Conservation (phyloP, 2,797 vertebrate genomes). For the Chrysolophus pictus region DNA sequence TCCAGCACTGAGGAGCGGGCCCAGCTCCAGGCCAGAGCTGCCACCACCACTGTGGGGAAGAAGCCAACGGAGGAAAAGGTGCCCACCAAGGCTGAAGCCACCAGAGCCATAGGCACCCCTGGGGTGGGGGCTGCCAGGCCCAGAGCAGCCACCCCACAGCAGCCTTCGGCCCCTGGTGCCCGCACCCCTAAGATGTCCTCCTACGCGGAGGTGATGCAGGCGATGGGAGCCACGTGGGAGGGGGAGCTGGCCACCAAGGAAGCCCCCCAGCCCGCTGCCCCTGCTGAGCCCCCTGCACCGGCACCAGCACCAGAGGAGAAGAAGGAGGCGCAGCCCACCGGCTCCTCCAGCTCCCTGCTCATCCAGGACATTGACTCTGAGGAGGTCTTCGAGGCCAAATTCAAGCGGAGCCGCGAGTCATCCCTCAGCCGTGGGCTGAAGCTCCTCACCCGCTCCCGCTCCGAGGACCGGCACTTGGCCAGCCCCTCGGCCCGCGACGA, state of each 20-base stretch:
- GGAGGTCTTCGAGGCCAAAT: conserved; percentile 94
- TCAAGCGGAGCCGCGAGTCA: conserved; percentile 91
- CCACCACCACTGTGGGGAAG: background rate
- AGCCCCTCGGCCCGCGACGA: conserved; percentile 79
- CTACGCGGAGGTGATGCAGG: conserved; percentile 94
- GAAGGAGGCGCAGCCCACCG: conserved; percentile 9
- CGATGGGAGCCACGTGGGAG: conserved; percentile 80
- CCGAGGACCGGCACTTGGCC: conserved; percentile 86
- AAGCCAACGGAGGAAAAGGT: conserved; percentile 26
- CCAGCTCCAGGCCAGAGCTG: background rate
- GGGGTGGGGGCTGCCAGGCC: background rate
- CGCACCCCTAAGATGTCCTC: conserved; percentile 79
- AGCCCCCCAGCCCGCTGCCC: background rate
- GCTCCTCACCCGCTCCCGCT: conserved; percentile 89
- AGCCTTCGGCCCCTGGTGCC: background rate
- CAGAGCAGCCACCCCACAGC: background rate
- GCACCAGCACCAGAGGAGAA: background rate
- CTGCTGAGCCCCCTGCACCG: accelerated
- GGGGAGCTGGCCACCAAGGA: conserved; percentile 1
- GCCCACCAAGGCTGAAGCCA: background rate
- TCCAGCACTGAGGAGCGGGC: background rate
- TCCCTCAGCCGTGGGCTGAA: conserved; percentile 91
- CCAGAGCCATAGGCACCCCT: background rate
- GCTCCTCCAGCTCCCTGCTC: conserved; percentile 67
- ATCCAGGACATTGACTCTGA: conserved; percentile 92